Base-by-base conservation (phyloP, 1,140 invertebrate genomes). In the Eurosta solidaginis region DNA sequence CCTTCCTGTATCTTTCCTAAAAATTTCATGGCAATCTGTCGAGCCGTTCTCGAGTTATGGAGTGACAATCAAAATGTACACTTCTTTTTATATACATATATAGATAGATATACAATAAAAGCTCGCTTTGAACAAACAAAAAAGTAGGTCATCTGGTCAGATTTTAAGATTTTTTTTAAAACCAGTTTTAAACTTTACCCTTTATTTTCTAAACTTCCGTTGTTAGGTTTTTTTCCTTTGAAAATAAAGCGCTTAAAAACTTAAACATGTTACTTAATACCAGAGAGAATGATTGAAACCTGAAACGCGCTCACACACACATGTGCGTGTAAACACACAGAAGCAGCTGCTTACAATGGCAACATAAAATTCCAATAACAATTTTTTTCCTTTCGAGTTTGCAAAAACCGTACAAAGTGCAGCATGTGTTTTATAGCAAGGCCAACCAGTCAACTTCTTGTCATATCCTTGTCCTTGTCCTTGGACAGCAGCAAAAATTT, bases 391-490 rank as follows among this genome's bases (percentile, higher is more conserved):
- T n/a, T n/a, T n/a, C n/a, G n/a, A n/a, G n/a, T n/a, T n/a, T n/a
- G n/a, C n/a, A 68, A 68, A 68, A 40, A 14, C n/a, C 33, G 17
- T 20, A 10, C 2, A 12, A 5, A 40, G 7, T 29, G n/a, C 59
- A n/a, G 59, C 59, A 68, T 68, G 33, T 68, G 59, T 2, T 22
- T 47, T 1, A 47, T 14, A 10, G 33, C 59, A 68, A 68, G 59
- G 59, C 59, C 59, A 68, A 68, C 50, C 5, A 29, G 50, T 7
- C 50, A 54, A 27, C 59, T 40, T 33, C 12, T 27, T 20, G 10
- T 22, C 50, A 68, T 40, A 68, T 68, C 59, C 59, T 68, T 68
- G 59, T 42, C 59, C 59, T 68, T 68, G 59, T 68, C 59, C 59
- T 68, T 68, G 59, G 36, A 9, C 12, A 59, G 54, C 54, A 36